A percentile compares a stretch with the other conserved stretches of the same genome.
These are phyloP conservation scores for Deroptyus accipitrinus DNA, from an alignment of 2,113 vertebrate genomes.

Conservation along the genomic window DNA sequence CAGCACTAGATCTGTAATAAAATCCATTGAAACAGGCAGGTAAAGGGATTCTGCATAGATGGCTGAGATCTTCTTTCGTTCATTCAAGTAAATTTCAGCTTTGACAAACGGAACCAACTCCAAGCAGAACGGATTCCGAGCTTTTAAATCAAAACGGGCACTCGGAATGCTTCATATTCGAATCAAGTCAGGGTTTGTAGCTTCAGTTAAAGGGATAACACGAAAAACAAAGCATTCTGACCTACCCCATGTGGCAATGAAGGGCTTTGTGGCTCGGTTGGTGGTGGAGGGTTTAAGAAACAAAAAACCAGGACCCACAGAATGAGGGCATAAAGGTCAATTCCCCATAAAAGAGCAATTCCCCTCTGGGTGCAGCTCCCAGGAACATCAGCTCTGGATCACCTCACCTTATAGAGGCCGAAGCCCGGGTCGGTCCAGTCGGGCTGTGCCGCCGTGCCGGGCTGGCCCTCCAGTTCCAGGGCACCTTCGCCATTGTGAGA, in stretches of 20 bases:
- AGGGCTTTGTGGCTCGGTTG: not conserved
- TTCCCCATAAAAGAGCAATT: not conserved
- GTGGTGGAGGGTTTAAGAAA: not conserved
- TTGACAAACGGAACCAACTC: not conserved
- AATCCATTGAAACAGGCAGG: not conserved
- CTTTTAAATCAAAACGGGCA: not conserved
- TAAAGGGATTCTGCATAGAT: not conserved
- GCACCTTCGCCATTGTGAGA: slow-evolving; percentile 87
- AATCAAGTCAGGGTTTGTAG: not conserved
- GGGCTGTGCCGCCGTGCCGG: slow-evolving; percentile 29
- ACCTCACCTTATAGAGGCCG: slow-evolving; percentile 86
- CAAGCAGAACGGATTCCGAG: not conserved
- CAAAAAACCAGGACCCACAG: not conserved
- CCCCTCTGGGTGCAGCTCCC: accelerated
- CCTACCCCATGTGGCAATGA: not conserved
- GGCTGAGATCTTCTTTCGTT: not conserved
- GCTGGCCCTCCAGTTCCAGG: slow-evolving; percentile 76
- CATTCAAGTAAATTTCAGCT: slow-evolving; percentile 2
- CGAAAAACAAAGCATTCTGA: not conserved
- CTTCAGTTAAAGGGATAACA: not conserved
- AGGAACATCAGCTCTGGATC: accelerated
- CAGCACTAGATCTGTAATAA: not conserved
- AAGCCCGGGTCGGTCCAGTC: slow-evolving; percentile 76
- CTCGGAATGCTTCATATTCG: not conserved
- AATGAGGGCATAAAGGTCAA: not conserved